Base-by-base conservation (phyloP, 2,113 vertebrate species). In the Paralichthys olivaceus region DNA sequence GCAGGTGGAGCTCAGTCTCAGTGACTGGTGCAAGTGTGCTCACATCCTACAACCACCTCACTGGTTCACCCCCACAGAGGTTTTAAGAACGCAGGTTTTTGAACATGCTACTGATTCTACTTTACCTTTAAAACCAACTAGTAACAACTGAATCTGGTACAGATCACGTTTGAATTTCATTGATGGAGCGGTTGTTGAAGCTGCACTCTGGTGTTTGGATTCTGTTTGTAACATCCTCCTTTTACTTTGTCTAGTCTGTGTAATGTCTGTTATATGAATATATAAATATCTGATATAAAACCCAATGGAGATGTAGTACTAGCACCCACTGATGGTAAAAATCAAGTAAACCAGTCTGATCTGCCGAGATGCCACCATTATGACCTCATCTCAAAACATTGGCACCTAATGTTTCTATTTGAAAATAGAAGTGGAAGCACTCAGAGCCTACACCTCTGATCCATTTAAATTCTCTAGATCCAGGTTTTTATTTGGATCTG, bases 251-350 rank as follows among this genome's bases (percentile, higher is more conserved):
- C 23, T 54, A 53, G 15, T 22, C 2, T 7, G 17, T 23, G 20
- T 28, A 26, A 72, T 63, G 22, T 23, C 19, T 51, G 5, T 3
- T 40, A 40, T 11, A 40, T 40, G 9, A 37, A 22, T 23, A 43
- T 25, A 53, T 6, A 14, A 17, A 4, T 51, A 7, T 20, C 7
- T 53, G 19, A 53, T 22, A 53, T 53, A 20, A n/a, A 2, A 22
- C 6, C 49, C 22, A 20, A 53, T 32, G 7, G 9, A 7, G 17
- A 6, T 81, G 29, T 12, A 17, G 23, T 11, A 12, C 13, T 22
- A 45, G 62, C 53, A 19, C 53, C 72, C 37, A 66, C 59, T 77
- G 40, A 37, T 73, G 76, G 80, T 53, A 20, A 4, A 45, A 45
- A 6, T 9, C 25, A 49, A 3, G 43, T 23, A 37, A 26, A 51